phyloP scores from a whole-genome alignment of 2,113 vertebrate species.

The Colaptes auratus region DNA sequence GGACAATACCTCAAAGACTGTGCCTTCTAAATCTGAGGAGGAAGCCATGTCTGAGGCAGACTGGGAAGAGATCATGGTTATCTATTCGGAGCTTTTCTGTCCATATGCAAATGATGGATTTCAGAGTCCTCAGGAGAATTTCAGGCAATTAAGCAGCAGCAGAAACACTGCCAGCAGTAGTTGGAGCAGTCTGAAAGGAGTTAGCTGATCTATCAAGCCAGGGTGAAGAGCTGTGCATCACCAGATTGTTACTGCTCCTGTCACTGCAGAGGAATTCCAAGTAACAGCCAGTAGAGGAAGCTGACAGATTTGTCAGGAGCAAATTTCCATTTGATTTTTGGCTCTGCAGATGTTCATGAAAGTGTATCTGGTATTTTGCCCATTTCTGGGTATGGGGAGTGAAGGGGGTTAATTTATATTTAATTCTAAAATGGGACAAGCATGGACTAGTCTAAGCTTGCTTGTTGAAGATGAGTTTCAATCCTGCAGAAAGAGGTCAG shows the following conservation, averaged over 20 bases:
- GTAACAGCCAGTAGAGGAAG: not conserved
- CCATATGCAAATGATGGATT: not conserved
- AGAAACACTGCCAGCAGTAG: not conserved
- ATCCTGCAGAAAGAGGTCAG: not conserved
- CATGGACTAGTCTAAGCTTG: not conserved
- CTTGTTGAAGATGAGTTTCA: not conserved
- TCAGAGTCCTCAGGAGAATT: not conserved
- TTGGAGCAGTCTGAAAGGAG: not conserved
- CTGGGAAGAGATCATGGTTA: not conserved
- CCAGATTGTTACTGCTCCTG: rapidly evolving
- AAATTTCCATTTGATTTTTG: not conserved
- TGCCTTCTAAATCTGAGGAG: not conserved
- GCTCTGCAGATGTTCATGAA: not conserved
- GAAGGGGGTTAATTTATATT: not conserved
- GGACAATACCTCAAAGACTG: not conserved
- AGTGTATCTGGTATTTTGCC: not conserved
- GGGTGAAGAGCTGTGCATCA: not conserved
- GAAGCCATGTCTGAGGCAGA: not conserved
- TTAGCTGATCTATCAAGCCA: not conserved
- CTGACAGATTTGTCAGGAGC: not conserved
- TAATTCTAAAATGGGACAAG: not conserved
- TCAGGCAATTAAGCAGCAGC: not conserved
- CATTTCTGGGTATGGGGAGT: not conserved
- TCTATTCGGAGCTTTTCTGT: not conserved
- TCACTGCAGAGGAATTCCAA: not conserved